These are phyloP conservation scores for Chaitophorus viminalis DNA, from an alignment of 2,888 invertebrate genomes.

Conservation along the genomic window DNA sequence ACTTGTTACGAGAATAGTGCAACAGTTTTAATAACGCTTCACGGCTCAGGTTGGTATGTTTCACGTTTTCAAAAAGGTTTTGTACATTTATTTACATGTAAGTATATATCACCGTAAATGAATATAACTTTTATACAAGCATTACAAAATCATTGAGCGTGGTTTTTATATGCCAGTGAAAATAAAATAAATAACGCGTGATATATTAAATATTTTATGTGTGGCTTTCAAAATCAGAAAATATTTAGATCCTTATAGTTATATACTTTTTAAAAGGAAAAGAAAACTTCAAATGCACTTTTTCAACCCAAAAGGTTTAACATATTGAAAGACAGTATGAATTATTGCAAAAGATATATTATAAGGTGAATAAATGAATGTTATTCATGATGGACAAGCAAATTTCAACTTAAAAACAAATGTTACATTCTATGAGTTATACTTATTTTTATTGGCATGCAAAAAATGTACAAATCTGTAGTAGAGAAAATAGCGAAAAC, in stretches of 20 bases:
- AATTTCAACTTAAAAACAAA: constrained; percentile 22
- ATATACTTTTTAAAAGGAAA: neutral
- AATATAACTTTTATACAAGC: neutral
- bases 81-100: neutral
- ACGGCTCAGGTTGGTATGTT: neutral
- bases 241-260: neutral
- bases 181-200: neutral
- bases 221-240: neutral
- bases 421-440: constrained; percentile 11
- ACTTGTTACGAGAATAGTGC: neutral
- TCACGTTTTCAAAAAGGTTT: neutral
- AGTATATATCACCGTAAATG: neutral
- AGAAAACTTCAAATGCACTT: neutral
- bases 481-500: constrained; percentile 44
- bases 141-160: neutral
- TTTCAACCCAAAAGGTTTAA: neutral
- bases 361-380: constrained; percentile 8
- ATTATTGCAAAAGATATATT: constrained; percentile 4
- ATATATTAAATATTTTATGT: constrained; percentile 12
- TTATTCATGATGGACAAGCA: constrained; percentile 25
- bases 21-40: neutral
- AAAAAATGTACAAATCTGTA: constrained; percentile 40
- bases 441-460: constrained; percentile 56
- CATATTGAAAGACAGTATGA: neutral
- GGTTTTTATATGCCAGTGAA: neutral